Evolutionary conservation across 2,797 vertebrate species (phyloP).

Genomic region (Carcharodon carcharias): DNA sequence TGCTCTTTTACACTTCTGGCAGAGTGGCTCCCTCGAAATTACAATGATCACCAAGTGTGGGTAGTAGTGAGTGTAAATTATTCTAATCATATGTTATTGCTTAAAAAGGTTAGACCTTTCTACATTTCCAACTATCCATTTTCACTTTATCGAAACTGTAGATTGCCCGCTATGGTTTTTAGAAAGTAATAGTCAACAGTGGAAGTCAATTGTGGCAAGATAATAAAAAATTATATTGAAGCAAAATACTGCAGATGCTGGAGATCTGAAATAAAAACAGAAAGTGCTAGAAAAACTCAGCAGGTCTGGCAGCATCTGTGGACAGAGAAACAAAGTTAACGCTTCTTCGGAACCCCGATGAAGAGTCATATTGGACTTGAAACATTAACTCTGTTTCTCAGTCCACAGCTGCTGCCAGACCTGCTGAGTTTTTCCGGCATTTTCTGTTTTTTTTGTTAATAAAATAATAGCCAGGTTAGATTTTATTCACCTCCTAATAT

Average conservation of each 20-base stretch:
- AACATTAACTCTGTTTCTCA: neutral
- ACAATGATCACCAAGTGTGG: too few relatives aligned
- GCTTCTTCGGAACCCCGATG: neutral
- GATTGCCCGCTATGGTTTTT: neutral
- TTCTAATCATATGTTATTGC: neutral
- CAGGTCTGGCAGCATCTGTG: neutral
- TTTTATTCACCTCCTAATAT: neutral
- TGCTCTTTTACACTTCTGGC: neutral
- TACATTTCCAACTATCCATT: too few relatives aligned
- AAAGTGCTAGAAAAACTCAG: neutral
- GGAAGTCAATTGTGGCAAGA: neutral
- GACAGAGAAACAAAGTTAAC: neutral
- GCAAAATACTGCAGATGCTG: neutral
- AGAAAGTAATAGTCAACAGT: neutral
- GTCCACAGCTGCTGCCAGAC: too few relatives aligned
- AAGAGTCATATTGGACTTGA: neutral
- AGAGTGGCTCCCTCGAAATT: neutral
- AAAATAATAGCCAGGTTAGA: too few relatives aligned
- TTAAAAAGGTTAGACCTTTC: neutral
- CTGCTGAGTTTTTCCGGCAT: too few relatives aligned
- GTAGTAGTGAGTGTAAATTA: neutral
- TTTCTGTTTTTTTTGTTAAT: too few relatives aligned
- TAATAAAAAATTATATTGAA: neutral
- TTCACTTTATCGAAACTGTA: neutral
- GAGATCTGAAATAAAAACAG: neutral